Evolutionary conservation across 2,113 vertebrate species (phyloP).

Genomic region (Phylloscopus whistleri): DNA sequence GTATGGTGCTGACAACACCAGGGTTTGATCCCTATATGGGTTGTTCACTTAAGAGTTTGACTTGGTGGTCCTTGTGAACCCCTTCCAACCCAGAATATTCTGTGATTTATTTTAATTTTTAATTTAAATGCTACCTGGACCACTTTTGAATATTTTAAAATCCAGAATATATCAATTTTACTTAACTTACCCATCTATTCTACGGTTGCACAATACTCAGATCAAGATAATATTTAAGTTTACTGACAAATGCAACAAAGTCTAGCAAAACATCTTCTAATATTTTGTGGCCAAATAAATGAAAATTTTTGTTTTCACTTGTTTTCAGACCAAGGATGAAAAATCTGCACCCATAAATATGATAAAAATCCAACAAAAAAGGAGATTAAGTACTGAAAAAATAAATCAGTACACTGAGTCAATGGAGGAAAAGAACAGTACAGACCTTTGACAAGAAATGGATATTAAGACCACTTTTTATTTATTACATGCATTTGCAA

Average conservation of each 20-base stretch:
- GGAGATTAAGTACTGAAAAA: background rate
- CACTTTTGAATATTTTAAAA: background rate
- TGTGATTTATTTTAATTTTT: background rate
- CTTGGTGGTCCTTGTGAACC: background rate
- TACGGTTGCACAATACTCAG: background rate
- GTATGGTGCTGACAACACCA: background rate
- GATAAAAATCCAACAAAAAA: background rate
- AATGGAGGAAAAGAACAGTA: background rate
- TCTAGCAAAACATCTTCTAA: background rate
- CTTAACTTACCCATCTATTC: background rate
- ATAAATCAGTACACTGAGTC: background rate
- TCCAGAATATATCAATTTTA: background rate
- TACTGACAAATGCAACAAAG: background rate
- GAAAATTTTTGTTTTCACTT: background rate
- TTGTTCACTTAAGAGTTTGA: background rate
- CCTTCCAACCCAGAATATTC: background rate
- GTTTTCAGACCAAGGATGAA: background rate
- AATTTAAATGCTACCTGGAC: background rate
- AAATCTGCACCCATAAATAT: background rate
- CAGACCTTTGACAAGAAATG: background rate
- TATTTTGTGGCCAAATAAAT: background rate
- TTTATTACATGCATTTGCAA: background rate
- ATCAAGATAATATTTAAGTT: background rate
- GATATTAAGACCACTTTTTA: background rate
- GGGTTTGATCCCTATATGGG: background rate